Base-by-base conservation (phyloP, 2,888 invertebrate species). In the Rhodophaea formosa region DNA sequence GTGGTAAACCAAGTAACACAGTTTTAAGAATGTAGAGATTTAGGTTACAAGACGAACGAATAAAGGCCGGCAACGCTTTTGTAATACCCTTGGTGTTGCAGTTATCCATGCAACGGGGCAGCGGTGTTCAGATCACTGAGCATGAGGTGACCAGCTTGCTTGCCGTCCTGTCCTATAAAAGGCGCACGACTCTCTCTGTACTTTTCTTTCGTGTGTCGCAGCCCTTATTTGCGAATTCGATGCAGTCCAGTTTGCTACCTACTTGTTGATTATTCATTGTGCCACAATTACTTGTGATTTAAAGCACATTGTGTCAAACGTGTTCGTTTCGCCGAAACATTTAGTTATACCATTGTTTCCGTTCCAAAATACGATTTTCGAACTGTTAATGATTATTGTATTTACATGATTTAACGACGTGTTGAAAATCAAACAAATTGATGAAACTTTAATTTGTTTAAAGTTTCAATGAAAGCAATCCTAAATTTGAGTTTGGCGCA, bases 231-330 rank as follows among this genome's bases (percentile, higher is more conserved):
- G 46, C 46, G 23, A 23, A 46, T 23, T 46, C 46, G 46, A 46
- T 62, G 59, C 52, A 32, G 57, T 8, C 47, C 44, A 59, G 56
- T 62, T 60, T 57, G 47, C 53, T 52, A 58, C 59, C 51, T 23
- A 39, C 39, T 39, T 39, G 39, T 43, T 69, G 66, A 69, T 70
- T 69, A 62, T 52, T 56, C 49, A 68, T 67, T 67, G 68, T 68
- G 53, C 54, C 53, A 58, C 64, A 67, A 69, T 71, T 66, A 63
- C 57, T 60, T 12, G 47, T 58, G 59, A 67, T 67, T 64, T 59
- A 59, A 60, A 61, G 56, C 62, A 58, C 54, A 68, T 64, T 66
- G 65, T 68, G 59, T 56, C 57, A 59, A 46, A 59, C 52, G 45
- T 46, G 53, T 56, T 62, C 65, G 58, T 65, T 66, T 23, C 7